A percentile compares a stretch with the other conserved stretches of the same genome.
Conservation (phyloP, 2,113 vertebrate species). For the Bubo blakistoni region DNA sequence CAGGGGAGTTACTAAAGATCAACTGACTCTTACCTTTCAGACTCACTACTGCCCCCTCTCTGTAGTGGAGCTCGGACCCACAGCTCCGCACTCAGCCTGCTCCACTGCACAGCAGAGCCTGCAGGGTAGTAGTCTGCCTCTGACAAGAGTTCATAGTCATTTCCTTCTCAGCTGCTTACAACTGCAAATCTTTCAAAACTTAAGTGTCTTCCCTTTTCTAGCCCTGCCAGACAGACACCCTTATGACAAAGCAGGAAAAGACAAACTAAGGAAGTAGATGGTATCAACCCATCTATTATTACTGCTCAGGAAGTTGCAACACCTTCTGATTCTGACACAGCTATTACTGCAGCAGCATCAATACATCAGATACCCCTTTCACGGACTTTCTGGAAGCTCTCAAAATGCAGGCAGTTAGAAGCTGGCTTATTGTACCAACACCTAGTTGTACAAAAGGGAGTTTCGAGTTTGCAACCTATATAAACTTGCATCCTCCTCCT, state of each 20-base stretch:
- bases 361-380: neutral
- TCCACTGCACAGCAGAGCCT: neutral
- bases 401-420: neutral
- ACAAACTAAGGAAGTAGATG: constrained; percentile 12
- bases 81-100: neutral
- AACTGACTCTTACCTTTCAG: neutral
- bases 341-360: neutral
- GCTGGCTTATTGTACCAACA: neutral
- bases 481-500: neutral
- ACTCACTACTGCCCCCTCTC: neutral
- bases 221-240: neutral
- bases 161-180: neutral
- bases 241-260: constrained; percentile 36
- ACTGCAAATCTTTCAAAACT: neutral
- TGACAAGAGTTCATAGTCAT: neutral
- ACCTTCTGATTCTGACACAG: neutral
- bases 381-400: neutral
- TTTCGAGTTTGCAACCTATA: neutral
- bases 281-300: constrained; percentile 2
- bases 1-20: neutral
- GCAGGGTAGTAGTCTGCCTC: neutral
- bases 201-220: neutral
- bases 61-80: neutral
- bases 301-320: constrained; percentile 36
- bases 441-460: neutral